Evolutionary conservation across 2,797 vertebrate species (phyloP).

Genomic region (Peromyscus eremicus): DNA sequence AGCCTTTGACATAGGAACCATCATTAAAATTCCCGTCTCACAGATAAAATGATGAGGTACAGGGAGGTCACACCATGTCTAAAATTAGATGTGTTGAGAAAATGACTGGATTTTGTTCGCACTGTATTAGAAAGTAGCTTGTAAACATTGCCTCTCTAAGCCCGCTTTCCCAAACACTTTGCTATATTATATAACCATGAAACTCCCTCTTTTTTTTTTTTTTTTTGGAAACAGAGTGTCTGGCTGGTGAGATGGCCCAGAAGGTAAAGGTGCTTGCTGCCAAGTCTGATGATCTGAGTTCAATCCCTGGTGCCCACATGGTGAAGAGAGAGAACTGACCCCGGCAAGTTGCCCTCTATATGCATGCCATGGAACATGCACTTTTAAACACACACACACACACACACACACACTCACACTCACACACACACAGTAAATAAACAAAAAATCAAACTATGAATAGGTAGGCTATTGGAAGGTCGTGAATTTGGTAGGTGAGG

Average conservation of each 20-base stretch:
- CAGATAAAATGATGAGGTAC: not conserved
- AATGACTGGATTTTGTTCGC: not conserved
- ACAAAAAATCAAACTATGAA: not conserved
- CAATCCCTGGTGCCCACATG: not conserved
- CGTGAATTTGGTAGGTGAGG: not conserved
- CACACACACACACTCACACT: not conserved
- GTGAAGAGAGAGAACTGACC: not conserved
- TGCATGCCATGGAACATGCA: not conserved
- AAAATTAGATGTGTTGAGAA: constrained; percentile 1
- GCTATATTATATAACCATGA: not conserved
- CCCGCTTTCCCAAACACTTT: not conserved
- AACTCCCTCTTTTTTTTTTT: not conserved
- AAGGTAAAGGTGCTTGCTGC: not conserved
- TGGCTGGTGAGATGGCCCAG: not conserved
- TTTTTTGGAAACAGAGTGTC: not conserved
- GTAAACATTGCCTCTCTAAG: not conserved
- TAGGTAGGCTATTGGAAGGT: not conserved
- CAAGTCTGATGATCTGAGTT: not conserved
- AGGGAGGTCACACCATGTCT: not conserved
- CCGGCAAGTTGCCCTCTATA: not conserved
- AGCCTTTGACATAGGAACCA: not conserved
- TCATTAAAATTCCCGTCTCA: not conserved
- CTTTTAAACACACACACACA: not conserved
- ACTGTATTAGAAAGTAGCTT: not conserved
- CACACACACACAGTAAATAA: not conserved